Evolutionary conservation across 2,113 vertebrate species (phyloP), one percentile per base, ranked within the genome.

Genomic region (Vulpes lagopus): DNA sequence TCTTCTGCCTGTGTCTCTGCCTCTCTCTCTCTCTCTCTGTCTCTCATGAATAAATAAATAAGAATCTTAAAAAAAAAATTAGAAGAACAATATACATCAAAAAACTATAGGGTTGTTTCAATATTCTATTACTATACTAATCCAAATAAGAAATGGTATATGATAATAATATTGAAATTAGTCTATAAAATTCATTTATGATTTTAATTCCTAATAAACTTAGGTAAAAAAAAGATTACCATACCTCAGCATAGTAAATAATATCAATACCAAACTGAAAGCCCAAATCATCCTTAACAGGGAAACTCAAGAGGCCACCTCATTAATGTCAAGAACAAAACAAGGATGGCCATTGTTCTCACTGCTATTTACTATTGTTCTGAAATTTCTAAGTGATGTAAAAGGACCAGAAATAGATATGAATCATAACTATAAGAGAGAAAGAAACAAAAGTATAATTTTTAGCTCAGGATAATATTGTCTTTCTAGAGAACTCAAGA

Each of bases 401-500:
- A 96, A 43, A 69, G 57, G 43, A 71, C 85, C 59, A 71, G 71
- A 95, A 96, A 93, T 91, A 82, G 86, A 78, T 12, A 62, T 60
- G 85, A 96, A 88, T 86, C 85, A 94, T 51, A 65, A 73, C 53
- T 51, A 69, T 14, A 71, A 79, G 55, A 85, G n/a, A 95, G 83
- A 89, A 96, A 91, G 60, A 96, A 25, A 84, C 57, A 79, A 57
- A 86, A 60, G 69, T 49, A 38, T 83, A 64, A 14, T 78, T 90
- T 94, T 96, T 55, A 82, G 65, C 22, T 79, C 55, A 4, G 14
- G 89, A 74, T 96, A 93, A 95, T 93, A 94, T 53, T 60, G 60
- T 97, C 92, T 96, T 97, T 96, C 97, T 64, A 92, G 73, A 93
- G 86, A 97, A 97, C 73, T 94, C 82, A 67, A 84, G 91, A 83